Evolutionary conservation across 2,113 vertebrate genomes (phyloP).

Genomic region (Microcebus tavaratra): DNA sequence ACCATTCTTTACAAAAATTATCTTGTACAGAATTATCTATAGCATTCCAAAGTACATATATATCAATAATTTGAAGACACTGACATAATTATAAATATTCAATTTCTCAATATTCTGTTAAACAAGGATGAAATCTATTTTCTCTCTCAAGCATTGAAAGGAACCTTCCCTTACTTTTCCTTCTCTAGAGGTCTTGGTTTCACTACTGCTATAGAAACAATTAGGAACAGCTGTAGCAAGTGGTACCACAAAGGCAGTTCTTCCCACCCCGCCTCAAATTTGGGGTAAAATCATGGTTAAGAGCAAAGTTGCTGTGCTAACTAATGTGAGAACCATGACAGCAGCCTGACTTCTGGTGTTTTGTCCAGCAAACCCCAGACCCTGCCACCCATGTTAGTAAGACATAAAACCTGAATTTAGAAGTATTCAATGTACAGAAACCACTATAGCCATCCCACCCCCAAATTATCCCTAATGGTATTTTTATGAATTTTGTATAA

Average conservation of each 20-base stretch:
- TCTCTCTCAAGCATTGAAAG: background rate
- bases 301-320: background rate
- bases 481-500: background rate
- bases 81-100: background rate
- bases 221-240: background rate
- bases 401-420: background rate
- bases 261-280: background rate
- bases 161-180: background rate
- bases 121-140: background rate
- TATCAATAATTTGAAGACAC: background rate
- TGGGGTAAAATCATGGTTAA: background rate
- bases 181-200: background rate
- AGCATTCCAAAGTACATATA: background rate
- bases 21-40: background rate
- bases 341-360: background rate
- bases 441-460: background rate
- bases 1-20: background rate
- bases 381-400: background rate
- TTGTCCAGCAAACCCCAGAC: background rate
- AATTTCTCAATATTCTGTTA: background rate
- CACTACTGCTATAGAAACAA: background rate
- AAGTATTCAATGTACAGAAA: background rate
- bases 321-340: background rate
- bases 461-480: background rate
- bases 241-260: background rate